Evolutionary conservation across 2,888 invertebrate genomes (phyloP), one percentile per base, ranked within the genome.

Genomic region (Leptinotarsa peninsularis): DNA sequence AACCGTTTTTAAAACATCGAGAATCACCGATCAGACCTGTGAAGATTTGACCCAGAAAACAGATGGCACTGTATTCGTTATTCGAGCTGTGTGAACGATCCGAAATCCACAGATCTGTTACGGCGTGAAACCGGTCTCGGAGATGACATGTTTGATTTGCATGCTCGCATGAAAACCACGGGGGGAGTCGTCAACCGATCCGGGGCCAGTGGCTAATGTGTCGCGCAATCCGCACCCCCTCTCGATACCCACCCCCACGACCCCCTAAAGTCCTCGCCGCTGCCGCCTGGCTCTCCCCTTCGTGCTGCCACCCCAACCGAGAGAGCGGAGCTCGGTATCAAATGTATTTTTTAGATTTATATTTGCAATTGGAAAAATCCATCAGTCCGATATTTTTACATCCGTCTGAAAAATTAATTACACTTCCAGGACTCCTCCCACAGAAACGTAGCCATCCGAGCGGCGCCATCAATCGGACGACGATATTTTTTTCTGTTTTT

Each of bases 321-420:
- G 71, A 60, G 63, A 17, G 56, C 63, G 17, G 63, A 63, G 63
- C 63, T 77, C 78, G 76, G 77, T 85, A 85, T 85, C 84, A 83
- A 84, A 85, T 85, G 86, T 85, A 85, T 86, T 86, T 86, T 86
- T 85, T 84, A 85, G 86, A 86, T 87, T 87, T 86, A 86, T 86
- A 86, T 87, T 86, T 85, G 86, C 86, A 85, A 85, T 85, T 84
- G 85, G 83, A 84, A 84, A 84, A 85, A 84, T 84, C 83, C 82
- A 84, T 85, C 84, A 82, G 82, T 83, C 85, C 85, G 84, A 86
- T 86, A 87, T 87, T 86, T 86, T 86, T 86, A 87, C 86, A 87
- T 86, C 86, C 85, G 86, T 86, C 86, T 87, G 86, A 86, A 87
- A 87, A 87, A 87, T 87, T 87, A 87, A 87, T 87, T 87, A 87